Evolutionary conservation across 2,797 vertebrate genomes (phyloP).

Genomic region (Chiroxiphia lanceolata): DNA sequence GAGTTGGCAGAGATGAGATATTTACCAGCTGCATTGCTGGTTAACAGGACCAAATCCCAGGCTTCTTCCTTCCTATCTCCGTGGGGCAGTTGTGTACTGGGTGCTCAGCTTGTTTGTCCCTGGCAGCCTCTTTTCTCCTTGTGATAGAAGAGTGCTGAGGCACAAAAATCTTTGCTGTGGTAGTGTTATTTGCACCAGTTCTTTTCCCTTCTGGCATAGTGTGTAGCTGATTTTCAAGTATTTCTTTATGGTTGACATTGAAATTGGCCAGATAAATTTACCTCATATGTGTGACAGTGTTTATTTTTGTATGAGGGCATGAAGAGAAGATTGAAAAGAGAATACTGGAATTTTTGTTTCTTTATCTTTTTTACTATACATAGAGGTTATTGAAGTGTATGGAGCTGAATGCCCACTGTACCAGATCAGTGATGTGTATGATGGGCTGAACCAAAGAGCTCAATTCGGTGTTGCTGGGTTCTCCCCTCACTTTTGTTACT

Average conservation of each 20-base stretch:
- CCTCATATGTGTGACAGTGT: neutral
- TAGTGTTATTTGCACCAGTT: neutral
- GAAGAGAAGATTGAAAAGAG: neutral
- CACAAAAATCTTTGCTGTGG: neutral
- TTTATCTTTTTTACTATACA: neutral
- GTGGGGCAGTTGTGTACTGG: neutral
- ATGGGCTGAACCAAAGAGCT: neutral
- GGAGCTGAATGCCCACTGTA: neutral
- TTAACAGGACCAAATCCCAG: neutral
- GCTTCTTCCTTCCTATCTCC: neutral
- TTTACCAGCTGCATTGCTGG: neutral
- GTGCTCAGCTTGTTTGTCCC: neutral
- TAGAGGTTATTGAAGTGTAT: neutral
- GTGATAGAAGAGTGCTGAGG: neutral
- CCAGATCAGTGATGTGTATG: neutral
- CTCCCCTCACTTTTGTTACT: slow-evolving; percentile 4
- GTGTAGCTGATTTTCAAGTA: neutral
- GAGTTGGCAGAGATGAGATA: neutral
- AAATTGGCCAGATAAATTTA: neutral
- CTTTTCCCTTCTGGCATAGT: neutral
- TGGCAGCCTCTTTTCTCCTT: neutral
- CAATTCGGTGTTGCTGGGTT: neutral
- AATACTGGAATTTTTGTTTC: neutral
- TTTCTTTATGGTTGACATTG: neutral
- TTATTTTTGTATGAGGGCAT: neutral